Base-by-base conservation (phyloP, 2,888 invertebrate genomes). In the Eulithis prunata region DNA sequence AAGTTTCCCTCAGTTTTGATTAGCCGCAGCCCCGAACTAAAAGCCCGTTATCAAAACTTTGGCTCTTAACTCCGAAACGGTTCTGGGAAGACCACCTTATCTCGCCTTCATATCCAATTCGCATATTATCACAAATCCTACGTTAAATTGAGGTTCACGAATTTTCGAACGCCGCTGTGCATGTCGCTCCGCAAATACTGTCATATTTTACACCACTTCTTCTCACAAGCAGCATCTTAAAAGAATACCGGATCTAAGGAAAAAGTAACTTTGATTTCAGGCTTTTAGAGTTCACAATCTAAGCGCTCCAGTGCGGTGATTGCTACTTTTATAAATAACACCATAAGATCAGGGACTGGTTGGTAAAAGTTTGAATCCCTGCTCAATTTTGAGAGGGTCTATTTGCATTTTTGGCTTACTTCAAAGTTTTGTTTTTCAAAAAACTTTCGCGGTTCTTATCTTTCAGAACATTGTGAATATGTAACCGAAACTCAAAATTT, bases 81-180 rank as follows among this genome's bases (percentile, higher is more conserved):
- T 81, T 77, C 76, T 78, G 68, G 74, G 75, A 77, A 77, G 75
- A 75, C 72, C 72, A 74, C 71, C 79, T 85, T 84, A 87, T 88
- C 85, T 84, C 73, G 70, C 65, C 72, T 75, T 77, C 78, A 80
- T 82, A 84, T 85, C 83, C 83, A 80, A 81, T 83, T 82, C 81
- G 81, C 81, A 84, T 84, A 84, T 85, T 85, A 87, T 88, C 83
- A 80, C 80, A 85, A 86, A 89, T 87, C 85, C 86, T 75, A 75
- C 75, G 72, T 74, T 78, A 86, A 81, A 86, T 86, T 84, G 76
- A 78, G 78, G 78, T 75, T 79, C 73, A 75, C 73, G 73, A 83
- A 82, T 82, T 84, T 79, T 81, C 75, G 74, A 78, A 78, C 74
- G 78, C 72, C 74, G 78, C 73, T 79, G 79, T 85, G 81, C 82